phyloP scores from a whole-genome alignment of 1,140 invertebrate genomes.

The Atta texana region DNA sequence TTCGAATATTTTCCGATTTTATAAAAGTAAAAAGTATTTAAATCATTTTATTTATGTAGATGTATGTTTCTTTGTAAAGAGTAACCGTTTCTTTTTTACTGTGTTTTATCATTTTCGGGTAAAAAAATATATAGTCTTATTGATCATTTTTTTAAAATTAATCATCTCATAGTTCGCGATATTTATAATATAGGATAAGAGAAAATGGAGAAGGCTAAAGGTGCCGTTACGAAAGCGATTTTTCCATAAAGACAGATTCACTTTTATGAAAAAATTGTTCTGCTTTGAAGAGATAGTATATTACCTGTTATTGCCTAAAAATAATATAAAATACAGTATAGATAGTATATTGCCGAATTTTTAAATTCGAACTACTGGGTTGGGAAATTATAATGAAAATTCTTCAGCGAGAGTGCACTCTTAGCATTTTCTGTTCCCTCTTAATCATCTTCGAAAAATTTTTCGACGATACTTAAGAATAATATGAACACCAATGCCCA shows the following conservation, averaged over 20 bases:
- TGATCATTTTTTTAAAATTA: neutral
- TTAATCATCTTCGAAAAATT: neutral
- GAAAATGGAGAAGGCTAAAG: slow-evolving; percentile 25
- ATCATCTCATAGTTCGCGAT: neutral
- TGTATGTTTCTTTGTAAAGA: neutral
- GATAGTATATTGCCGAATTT: slow-evolving; percentile 17
- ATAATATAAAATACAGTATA: slow-evolving; percentile 32
- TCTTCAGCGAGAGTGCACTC: slow-evolving; percentile 1
- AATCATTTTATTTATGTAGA: slow-evolving; percentile 15
- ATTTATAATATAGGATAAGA: neutral
- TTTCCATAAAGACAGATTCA: neutral
- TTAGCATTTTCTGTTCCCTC: slow-evolving; percentile 18
- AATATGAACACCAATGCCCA: slow-evolving; percentile 26
- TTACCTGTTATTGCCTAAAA: slow-evolving; percentile 15
- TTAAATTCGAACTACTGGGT: neutral
- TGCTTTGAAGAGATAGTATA: slow-evolving; percentile 37
- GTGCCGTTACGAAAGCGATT: neutral
- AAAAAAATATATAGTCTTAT: slow-evolving; percentile 14
- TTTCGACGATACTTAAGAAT: neutral
- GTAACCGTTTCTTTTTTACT: neutral
- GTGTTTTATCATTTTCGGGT: neutral
- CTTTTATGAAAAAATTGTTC: slow-evolving; percentile 30
- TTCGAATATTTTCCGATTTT: slow-evolving; percentile 22
- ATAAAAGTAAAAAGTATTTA: slow-evolving; percentile 1
- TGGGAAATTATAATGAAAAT: slow-evolving; percentile 6